A percentile compares a stretch with the other conserved stretches of the same genome.
Evolutionary conservation across 2,797 vertebrate species (phyloP).

Genomic region (Hoplostethus mediterraneus): DNA sequence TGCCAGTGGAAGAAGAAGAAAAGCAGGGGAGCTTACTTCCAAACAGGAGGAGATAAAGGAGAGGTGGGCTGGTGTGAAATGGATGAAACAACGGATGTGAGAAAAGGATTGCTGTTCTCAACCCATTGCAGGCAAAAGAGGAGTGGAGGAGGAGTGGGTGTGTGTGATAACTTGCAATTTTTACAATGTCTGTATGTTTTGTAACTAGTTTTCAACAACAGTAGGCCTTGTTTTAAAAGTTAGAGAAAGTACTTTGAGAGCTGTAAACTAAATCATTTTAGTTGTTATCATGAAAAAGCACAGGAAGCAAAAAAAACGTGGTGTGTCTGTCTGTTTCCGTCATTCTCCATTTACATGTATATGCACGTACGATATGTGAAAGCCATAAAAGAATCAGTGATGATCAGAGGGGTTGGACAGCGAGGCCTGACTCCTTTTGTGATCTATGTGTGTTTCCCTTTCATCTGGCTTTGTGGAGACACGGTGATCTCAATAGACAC

Average conservation of each 20-base stretch:
- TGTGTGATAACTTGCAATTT: slow-evolving; percentile 74
- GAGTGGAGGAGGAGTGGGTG: slow-evolving; percentile 68
- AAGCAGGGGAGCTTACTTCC: slow-evolving; percentile 9
- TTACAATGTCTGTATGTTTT: slow-evolving; percentile 69
- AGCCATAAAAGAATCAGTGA: slow-evolving; percentile 60
- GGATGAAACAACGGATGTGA: slow-evolving; percentile 81
- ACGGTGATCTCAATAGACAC: slow-evolving; percentile 60
- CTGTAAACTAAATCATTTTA: not conserved
- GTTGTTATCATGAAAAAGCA: slow-evolving; percentile 17
- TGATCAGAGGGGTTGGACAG: slow-evolving; percentile 67
- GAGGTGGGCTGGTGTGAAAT: slow-evolving; percentile 79
- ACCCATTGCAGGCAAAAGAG: slow-evolving; percentile 69
- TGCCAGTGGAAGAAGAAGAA: slow-evolving; percentile 71
- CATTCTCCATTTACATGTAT: slow-evolving; percentile 21
- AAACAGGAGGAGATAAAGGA: slow-evolving; percentile 75
- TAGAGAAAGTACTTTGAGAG: slow-evolving; percentile 49
- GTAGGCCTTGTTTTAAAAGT: slow-evolving; percentile 52
- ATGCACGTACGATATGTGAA: slow-evolving; percentile 32
- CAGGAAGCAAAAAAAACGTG: slow-evolving; percentile 8
- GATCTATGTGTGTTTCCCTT: slow-evolving; percentile 70
- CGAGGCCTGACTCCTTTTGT: slow-evolving; percentile 64
- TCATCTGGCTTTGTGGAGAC: slow-evolving; percentile 70
- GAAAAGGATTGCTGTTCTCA: slow-evolving; percentile 72
- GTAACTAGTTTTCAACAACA: slow-evolving; percentile 54
- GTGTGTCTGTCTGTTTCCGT: slow-evolving; percentile 28